Base-by-base conservation (phyloP, 1,140 invertebrate species). In the Drosophila dunni region DNA sequence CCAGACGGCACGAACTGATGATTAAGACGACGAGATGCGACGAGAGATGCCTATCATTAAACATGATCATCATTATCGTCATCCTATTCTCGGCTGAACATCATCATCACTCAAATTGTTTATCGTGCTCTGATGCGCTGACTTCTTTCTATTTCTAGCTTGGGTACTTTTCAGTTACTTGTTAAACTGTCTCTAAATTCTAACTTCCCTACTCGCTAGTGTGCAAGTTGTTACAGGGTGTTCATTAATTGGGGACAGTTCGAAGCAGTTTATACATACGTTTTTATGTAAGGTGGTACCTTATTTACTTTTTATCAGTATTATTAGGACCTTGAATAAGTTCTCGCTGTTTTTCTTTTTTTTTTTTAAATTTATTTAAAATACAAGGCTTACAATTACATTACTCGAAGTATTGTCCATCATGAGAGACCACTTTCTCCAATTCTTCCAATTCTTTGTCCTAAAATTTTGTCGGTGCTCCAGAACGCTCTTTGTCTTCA, bases 1-100 rank as follows among this genome's bases (percentile, higher is more conserved):
- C 44, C 57, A 64, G 40, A 60, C 70, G 40, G 29, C 69, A 76
- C 74, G 74, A 76, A 71, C 7, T 63, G 17, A 5, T 67, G 73
- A 64, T 75, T 75, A 71, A 75, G 65, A 42, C 34, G 51, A 71
- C 42, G 9, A 40, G 40, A 71, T 57, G 11, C 40, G 40, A 34
- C n/a, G 65, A 34, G 54, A 45, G 65, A 58, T 57, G 50, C 46
- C 29, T 38, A 50, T 17, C 48, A 13, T 61, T 33, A 11, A 6
- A 44, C 38, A 24, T 42, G 50, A 56, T n/a, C 24, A 20, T 40
- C 8, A 56, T 50, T 20, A 45, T 54, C 24, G 54, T 54, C 42
- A 54, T 65, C 42, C 5, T 29, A 29, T 29, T 5, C 24, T 29
- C 24, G 6, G 24, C 24, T 29, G 6, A 29, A 29, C 24, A 29